Evolutionary conservation across 2,888 invertebrate species (phyloP), one percentile per base, ranked within the genome.

Genomic region (Eurytoma adleriae): DNA sequence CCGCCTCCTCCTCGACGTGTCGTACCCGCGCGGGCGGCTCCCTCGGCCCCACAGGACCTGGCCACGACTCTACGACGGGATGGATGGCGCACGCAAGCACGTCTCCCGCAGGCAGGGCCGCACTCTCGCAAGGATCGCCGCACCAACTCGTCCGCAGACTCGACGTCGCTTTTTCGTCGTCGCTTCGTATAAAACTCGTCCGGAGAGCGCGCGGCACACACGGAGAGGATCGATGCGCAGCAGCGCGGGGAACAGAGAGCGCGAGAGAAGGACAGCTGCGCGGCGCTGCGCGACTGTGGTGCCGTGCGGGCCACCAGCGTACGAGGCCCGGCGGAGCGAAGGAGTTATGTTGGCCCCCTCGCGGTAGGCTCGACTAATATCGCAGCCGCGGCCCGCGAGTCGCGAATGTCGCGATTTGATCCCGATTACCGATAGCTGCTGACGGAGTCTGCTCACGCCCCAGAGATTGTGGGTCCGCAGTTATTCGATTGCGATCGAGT

Each of bases 201-300:
- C 78, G 71, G 67, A 76, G 68, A 69, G 69, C 18, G 16, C 54
- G 62, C 68, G 62, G n/a, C 40, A 27, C 48, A 27, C 24, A 20
- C 59, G 20, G 30, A 62, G 77, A 77, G 74, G 74, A 77, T 77
- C 77, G 27, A 77, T 77, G 77, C 54, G 69, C 62, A 24, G 62
- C 30, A 24, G 20, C 62, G 30, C 64, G 70, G 61, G 69, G 24
- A 57, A 48, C 16, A 67, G 14, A 67, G 67, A 50, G 40, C 40
- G 40, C 40, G 24, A 52, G 27, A 52, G 52, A 27, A 16, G 18
- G 50, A 24, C 27, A 27, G 59, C 71, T 72, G 24, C 66, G 40
- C 18, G 48, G 30, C n/a, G 5, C 14, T 27, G 27, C 24, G 27
- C 62, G 30, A 24, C 27, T 18, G 16, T 40, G 40, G 40, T 40